A percentile compares a stretch with the other conserved stretches of the same genome.
These are phyloP conservation scores for Drosophila aff. DNA, from an alignment of 1,140 invertebrate genomes.

Conservation along the genomic window DNA sequence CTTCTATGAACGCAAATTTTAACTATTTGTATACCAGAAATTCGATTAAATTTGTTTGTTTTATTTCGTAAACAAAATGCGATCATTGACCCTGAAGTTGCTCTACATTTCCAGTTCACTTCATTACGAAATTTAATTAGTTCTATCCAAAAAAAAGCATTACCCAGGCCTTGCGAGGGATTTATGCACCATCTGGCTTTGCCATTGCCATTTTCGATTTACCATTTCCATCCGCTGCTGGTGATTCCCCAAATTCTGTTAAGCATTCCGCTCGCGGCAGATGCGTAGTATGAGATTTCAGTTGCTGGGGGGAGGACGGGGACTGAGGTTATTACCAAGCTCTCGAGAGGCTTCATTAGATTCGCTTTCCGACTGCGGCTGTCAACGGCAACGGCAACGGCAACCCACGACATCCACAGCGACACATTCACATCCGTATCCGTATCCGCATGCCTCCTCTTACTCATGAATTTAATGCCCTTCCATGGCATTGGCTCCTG, in stretches of 20 bases:
- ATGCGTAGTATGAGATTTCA: constrained; percentile 39
- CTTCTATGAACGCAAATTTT: not conserved
- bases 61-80: constrained; percentile 9
- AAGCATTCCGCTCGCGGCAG: constrained; percentile 14
- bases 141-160: not conserved
- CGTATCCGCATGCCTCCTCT: not conserved
- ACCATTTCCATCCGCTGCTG: constrained; percentile 9
- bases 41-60: constrained; percentile 3
- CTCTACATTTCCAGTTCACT: constrained; percentile 7
- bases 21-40: not conserved
- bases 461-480: constrained; percentile 24
- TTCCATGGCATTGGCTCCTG: not conserved
- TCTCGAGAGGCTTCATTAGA: constrained; percentile 59
- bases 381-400: constrained; percentile 51
- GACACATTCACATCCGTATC: not conserved
- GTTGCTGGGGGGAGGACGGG: not conserved
- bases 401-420: constrained; percentile 21
- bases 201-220: constrained; percentile 12
- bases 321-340: not conserved
- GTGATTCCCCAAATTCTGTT: constrained; percentile 23
- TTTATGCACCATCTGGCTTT: constrained; percentile 36
- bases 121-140: constrained; percentile 25
- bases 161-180: not conserved
- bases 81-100: constrained; percentile 18
- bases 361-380: constrained; percentile 40